Conservation (phyloP, 2,888 invertebrate species). For the Frankliniella intonsa region DNA sequence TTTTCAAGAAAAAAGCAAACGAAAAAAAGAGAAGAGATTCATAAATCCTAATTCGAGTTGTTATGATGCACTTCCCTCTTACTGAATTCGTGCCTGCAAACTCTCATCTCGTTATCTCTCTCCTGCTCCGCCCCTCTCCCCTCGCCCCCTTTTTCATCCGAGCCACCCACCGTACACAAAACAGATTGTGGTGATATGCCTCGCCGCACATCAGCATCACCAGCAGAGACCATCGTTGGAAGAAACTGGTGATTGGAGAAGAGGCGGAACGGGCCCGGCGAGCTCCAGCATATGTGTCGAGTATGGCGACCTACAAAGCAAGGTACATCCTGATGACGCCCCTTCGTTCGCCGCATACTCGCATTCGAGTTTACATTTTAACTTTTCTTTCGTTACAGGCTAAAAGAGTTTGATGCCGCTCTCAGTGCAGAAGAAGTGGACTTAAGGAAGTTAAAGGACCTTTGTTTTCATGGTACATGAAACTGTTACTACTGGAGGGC, state of each 20-base stretch:
- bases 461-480: slow-evolving; percentile 74
- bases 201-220: neutral
- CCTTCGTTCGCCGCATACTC: neutral
- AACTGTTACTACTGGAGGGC: neutral
- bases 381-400: slow-evolving; percentile 52
- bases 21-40: no score
- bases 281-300: neutral
- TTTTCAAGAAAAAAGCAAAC: no score
- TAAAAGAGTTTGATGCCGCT: slow-evolving; percentile 74
- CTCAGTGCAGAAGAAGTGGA: slow-evolving; percentile 67
- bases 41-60: no score
- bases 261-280: neutral
- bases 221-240: neutral
- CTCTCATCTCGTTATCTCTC: neutral
- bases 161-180: neutral
- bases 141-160: neutral
- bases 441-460: slow-evolving; percentile 58
- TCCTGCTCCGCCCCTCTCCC: neutral
- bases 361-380: slow-evolving; percentile 26
- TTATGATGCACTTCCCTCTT: neutral
- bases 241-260: neutral
- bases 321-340: neutral
- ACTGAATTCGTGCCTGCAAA: neutral
- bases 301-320: neutral
- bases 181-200: neutral